Evolutionary conservation across 2,797 vertebrate genomes (phyloP).

Genomic region (Pteronotus mesoamericanus): DNA sequence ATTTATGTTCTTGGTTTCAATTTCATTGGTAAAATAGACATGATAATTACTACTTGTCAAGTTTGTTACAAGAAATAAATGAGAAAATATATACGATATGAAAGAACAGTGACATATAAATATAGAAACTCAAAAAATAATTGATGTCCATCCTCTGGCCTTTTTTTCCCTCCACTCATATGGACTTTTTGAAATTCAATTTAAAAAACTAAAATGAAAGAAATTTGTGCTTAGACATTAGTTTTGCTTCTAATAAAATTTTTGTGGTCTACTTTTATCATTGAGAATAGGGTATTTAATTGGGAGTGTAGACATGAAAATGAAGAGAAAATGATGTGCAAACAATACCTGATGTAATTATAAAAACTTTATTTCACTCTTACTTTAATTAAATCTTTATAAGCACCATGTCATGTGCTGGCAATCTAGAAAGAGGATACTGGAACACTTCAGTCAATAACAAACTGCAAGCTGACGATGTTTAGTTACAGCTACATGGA

Average conservation of each 20-base stretch:
- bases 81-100: background rate
- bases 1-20: background rate
- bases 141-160: background rate
- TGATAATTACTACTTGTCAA: background rate
- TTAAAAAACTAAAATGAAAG: background rate
- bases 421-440: constrained; percentile 73
- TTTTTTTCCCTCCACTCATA: background rate
- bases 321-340: constrained; percentile 64
- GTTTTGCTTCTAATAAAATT: background rate
- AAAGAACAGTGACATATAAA: background rate
- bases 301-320: constrained; percentile 41
- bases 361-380: constrained; percentile 82
- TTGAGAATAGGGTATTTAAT: background rate
- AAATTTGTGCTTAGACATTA: background rate
- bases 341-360: constrained; percentile 68
- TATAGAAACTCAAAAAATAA: background rate
- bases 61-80: background rate
- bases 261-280: background rate
- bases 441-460: constrained; percentile 64
- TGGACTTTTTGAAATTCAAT: background rate
- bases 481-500: constrained; percentile 56
- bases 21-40: background rate
- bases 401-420: constrained; percentile 80
- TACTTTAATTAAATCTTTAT: constrained; percentile 80
- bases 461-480: constrained; percentile 66